A percentile compares a stretch with the other conserved stretches of the same genome.
phyloP scores from a whole-genome alignment of 2,888 invertebrate genomes.

The Cabera pusaria region DNA sequence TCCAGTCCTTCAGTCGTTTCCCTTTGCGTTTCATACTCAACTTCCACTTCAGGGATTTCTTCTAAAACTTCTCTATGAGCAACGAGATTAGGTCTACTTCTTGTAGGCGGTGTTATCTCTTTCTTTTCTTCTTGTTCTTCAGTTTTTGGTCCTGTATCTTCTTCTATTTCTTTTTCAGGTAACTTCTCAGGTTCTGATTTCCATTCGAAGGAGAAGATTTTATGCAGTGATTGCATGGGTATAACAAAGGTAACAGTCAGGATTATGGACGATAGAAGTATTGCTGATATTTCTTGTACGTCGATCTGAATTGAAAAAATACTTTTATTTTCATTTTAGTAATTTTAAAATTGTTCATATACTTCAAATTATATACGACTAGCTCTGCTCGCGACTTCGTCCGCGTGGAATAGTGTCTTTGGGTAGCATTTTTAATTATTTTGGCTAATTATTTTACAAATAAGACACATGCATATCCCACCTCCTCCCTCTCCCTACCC shows the following conservation, averaged over 20 bases:
- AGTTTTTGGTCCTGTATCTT: conserved; percentile 29
- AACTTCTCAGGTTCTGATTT: conserved; percentile 33
- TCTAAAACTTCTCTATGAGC: conserved; percentile 73
- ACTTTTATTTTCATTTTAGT: background rate
- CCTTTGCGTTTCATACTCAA: conserved; percentile 69
- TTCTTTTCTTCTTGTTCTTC: conserved; percentile 38
- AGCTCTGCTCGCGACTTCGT: too few relatives aligned
- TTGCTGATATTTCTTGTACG: conserved; percentile 76
- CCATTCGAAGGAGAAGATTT: conserved; percentile 48
- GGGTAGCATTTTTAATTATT: too few relatives aligned
- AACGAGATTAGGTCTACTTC: conserved; percentile 53
- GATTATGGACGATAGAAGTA: conserved; percentile 77
- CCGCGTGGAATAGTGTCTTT: too few relatives aligned
- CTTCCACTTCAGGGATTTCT: conserved; percentile 73
- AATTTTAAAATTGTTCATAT: too few relatives aligned
- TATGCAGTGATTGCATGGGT: conserved; percentile 83
- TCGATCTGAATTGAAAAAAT: conserved; percentile 74
- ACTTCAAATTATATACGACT: too few relatives aligned
- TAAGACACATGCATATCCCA: too few relatives aligned
- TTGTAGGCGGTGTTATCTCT: conserved; percentile 42
- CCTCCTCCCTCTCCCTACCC: too few relatives aligned
- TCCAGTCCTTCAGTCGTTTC: conserved; percentile 60
- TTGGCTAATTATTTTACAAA: too few relatives aligned
- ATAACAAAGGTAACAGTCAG: conserved; percentile 86
- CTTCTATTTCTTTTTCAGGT: conserved; percentile 28